Conservation (phyloP, 2,113 vertebrate genomes). For the Dicerorhinus sumatrensis region DNA sequence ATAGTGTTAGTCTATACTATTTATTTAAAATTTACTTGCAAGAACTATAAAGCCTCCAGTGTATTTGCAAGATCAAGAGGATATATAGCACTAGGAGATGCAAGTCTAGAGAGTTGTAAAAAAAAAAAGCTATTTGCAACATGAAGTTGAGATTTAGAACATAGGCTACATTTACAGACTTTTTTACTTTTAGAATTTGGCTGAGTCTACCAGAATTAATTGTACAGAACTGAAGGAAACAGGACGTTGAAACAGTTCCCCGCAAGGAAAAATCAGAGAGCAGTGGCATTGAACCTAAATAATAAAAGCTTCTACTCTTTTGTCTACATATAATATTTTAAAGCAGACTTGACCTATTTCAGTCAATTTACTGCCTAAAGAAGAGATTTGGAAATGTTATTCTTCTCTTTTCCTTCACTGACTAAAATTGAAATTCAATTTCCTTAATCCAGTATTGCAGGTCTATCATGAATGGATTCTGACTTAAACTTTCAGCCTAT, state of each 20-base stretch:
- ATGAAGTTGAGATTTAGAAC: background rate
- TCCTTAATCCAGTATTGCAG: too few relatives aligned
- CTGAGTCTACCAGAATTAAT: background rate
- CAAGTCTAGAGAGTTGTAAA: background rate
- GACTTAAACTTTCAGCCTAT: rapidly evolving
- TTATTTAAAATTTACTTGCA: slow-evolving; percentile 35
- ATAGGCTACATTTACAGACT: background rate
- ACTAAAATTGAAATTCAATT: background rate
- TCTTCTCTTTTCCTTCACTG: background rate
- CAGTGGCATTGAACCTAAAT: background rate
- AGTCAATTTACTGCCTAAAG: background rate
- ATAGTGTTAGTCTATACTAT: background rate
- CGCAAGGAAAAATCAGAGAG: background rate
- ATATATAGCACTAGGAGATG: background rate
- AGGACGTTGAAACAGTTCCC: background rate
- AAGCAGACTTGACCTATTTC: background rate
- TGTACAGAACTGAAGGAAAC: background rate
- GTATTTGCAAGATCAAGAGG: background rate
- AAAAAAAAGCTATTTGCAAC: background rate
- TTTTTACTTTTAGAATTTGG: background rate
- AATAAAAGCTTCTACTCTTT: background rate
- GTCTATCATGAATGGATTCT: background rate
- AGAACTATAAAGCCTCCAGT: slow-evolving; percentile 4
- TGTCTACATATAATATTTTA: background rate
- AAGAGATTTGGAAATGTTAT: background rate